Percentiles rank a stretch among this genome's conserved stretches.
These are phyloP conservation scores for Sphaeramia orbicularis DNA, from an alignment of 2,797 vertebrate genomes.

Conservation along the genomic window DNA sequence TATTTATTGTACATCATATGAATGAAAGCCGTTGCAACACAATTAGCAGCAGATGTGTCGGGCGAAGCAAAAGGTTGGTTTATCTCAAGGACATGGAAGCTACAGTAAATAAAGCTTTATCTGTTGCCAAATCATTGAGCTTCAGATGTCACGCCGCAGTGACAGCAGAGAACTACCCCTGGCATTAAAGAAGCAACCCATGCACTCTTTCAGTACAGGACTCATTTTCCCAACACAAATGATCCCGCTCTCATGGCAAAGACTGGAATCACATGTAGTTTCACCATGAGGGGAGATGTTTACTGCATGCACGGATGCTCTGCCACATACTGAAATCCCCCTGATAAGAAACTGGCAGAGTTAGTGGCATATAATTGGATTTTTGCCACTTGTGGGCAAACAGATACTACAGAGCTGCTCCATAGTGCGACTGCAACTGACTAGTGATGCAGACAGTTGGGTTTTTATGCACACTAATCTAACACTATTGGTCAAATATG, in stretches of 20 bases:
- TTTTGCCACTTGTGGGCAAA: background rate
- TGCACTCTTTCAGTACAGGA: too few species aligned
- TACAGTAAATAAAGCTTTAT: conserved; percentile 31
- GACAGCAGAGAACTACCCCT: conserved; percentile 27
- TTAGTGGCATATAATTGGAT: background rate
- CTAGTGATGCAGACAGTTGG: too few species aligned
- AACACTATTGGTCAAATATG: too few species aligned
- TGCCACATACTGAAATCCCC: background rate
- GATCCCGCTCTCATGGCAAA: too few species aligned
- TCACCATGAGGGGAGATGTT: background rate
- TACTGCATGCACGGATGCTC: background rate
- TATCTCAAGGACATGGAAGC: conserved; percentile 38
- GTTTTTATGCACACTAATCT: too few species aligned
- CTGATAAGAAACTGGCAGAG: background rate
- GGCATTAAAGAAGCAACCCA: background rate
- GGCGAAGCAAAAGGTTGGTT: conserved; percentile 18
- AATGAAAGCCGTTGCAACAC: conserved; percentile 29
- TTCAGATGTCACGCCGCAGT: conserved; percentile 41
- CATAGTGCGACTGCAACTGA: background rate
- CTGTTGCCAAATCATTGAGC: conserved; percentile 44
- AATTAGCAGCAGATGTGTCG: conserved; percentile 38
- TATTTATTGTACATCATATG: conserved; percentile 20
- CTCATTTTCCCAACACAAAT: too few species aligned
- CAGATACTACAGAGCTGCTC: background rate
- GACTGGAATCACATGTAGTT: too few species aligned